Conservation (phyloP, 2,888 invertebrate genomes). For the Hemaris fuciformis region DNA sequence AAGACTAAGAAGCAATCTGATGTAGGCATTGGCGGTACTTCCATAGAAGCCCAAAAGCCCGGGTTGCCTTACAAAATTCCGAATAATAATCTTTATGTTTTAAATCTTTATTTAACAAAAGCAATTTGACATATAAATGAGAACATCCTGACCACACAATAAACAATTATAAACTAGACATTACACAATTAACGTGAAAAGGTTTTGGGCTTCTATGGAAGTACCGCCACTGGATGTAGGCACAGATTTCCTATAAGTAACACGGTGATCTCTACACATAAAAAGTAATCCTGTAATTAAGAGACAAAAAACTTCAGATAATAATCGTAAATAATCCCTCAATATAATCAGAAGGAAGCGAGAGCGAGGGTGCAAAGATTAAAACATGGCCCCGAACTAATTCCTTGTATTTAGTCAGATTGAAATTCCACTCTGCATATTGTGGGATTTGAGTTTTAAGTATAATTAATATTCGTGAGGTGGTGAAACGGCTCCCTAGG, state of each 20-base stretch:
- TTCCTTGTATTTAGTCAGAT: conserved; percentile 46
- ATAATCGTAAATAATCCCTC: background rate
- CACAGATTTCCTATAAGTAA: background rate
- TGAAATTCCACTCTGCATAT: conserved; percentile 45
- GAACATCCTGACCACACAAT: too few relatives aligned
- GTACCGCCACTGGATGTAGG: background rate
- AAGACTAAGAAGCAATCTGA: too few relatives aligned
- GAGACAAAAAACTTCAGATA: background rate
- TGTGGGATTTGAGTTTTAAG: conserved; percentile 36
- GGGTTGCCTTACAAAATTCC: too few relatives aligned
- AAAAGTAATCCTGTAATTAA: background rate
- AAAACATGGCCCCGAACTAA: conserved; percentile 36
- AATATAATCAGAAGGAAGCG: conserved; percentile 22
- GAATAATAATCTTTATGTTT: too few relatives aligned
- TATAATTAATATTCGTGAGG: conserved; percentile 34
- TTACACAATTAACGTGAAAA: too few relatives aligned
- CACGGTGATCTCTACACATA: background rate
- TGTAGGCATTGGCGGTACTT: too few relatives aligned
- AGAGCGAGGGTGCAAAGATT: conserved; percentile 37
- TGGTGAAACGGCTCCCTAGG: conserved; percentile 9
- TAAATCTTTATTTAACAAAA: too few relatives aligned
- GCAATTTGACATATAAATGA: too few relatives aligned
- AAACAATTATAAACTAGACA: too few relatives aligned
- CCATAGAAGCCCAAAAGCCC: too few relatives aligned
- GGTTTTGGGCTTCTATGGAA: too few relatives aligned